phyloP scores from a whole-genome alignment of 2,113 vertebrate species.

The Phalacrocorax pelagicus region DNA sequence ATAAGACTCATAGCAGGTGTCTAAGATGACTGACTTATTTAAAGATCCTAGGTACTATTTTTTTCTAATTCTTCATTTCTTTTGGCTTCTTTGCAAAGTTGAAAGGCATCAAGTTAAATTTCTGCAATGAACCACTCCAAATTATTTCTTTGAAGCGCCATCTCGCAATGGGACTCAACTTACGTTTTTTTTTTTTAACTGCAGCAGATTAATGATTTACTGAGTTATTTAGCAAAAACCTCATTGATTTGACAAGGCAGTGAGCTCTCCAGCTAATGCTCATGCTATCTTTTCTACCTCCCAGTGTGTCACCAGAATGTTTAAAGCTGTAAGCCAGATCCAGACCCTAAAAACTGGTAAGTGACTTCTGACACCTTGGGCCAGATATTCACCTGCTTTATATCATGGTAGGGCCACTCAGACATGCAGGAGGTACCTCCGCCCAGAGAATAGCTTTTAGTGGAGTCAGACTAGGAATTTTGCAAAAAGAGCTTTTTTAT shows the following conservation, averaged over 20 bases:
- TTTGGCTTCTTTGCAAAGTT: neutral
- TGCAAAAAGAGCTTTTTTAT: neutral
- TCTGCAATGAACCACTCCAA: neutral
- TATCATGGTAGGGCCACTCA: neutral
- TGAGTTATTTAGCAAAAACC: neutral
- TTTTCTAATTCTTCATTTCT: neutral
- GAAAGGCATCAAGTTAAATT: neutral
- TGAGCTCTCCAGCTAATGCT: neutral
- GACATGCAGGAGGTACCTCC: neutral
- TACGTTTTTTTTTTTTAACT: neutral
- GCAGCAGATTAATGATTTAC: neutral
- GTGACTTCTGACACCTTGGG: neutral
- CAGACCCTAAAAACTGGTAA: neutral
- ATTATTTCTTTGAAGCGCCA: conserved; percentile 2
- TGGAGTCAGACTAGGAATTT: neutral
- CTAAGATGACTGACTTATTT: neutral
- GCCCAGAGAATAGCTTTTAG: neutral
- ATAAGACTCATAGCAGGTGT: neutral
- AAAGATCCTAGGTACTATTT: neutral
- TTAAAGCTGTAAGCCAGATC: neutral
- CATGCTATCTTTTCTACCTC: neutral
- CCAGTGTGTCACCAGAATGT: neutral
- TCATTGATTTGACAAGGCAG: neutral
- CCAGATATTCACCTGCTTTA: neutral
- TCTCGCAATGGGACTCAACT: neutral